Evolutionary conservation across 2,113 vertebrate genomes (phyloP).

Genomic region (Saccopteryx leptura): DNA sequence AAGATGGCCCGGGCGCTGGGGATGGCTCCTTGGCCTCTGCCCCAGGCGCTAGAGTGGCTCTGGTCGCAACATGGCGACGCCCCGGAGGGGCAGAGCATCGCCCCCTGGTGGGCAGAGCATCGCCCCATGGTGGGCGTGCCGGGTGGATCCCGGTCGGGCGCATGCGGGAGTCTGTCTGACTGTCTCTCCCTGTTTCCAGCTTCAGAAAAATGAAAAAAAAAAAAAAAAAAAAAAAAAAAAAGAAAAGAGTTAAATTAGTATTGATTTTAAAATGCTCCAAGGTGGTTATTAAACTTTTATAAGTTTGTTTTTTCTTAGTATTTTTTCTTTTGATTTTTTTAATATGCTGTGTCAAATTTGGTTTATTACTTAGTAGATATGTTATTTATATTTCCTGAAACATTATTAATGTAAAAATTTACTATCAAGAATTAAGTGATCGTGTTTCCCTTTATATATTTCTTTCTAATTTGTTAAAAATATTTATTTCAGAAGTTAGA

Average conservation of each 20-base stretch:
- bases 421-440: slow-evolving; percentile 4
- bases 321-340: slow-evolving; percentile 55
- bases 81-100: no score
- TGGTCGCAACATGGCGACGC: no score
- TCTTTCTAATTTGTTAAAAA: slow-evolving; percentile 32
- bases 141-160: no score
- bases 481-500: not conserved
- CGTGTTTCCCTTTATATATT: not conserved
- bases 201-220: no score
- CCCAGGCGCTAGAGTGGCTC: no score
- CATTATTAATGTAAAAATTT: slow-evolving; percentile 47
- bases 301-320: slow-evolving; percentile 14
- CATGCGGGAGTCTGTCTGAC: no score
- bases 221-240: slow-evolving; percentile 50
- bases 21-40: no score
- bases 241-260: not conserved
- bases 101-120: no score
- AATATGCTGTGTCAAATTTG: slow-evolving; percentile 50
- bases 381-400: slow-evolving; percentile 72
- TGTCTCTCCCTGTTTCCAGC: no score
- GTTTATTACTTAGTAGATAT: slow-evolving; percentile 50
- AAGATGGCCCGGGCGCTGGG: no score
- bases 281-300: not conserved
- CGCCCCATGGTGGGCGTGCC: no score
- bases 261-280: not conserved